Conservation (phyloP, 2,113 vertebrate genomes). For the Leucoraja erinaceus region DNA sequence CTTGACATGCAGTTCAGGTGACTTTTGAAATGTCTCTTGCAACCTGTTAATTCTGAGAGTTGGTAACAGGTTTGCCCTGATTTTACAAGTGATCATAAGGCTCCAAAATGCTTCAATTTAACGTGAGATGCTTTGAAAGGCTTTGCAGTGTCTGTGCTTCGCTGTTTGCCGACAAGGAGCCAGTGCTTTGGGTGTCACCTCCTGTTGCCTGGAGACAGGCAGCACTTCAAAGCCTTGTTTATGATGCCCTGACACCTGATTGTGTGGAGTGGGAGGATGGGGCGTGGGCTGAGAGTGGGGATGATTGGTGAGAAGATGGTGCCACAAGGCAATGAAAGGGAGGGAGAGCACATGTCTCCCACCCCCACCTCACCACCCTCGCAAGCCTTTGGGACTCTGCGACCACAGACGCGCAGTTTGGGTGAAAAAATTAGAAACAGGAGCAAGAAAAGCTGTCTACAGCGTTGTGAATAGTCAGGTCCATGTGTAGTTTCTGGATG, state of each 20-base stretch:
- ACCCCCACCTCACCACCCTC: not conserved
- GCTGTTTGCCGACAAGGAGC: too few species aligned
- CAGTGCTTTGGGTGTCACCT: not conserved
- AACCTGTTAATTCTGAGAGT: not conserved
- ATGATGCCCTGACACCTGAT: slow-evolving; percentile 7
- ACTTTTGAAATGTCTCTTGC: not conserved
- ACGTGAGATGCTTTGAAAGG: not conserved
- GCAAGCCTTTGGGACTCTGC: not conserved
- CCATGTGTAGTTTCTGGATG: not conserved
- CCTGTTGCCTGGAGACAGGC: slow-evolving; percentile 24
- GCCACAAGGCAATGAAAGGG: not conserved
- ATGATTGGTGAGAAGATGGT: not conserved
- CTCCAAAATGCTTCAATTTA: not conserved
- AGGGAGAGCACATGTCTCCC: not conserved
- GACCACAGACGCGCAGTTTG: not conserved
- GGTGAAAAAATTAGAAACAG: not conserved
- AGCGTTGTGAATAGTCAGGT: not conserved
- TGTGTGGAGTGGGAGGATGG: not conserved
- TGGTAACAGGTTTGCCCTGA: not conserved
- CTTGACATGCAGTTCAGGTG: not conserved
- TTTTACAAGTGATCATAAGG: too few species aligned
- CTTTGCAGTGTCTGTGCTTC: not conserved
- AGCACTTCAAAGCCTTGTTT: not conserved
- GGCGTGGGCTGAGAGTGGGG: not conserved
- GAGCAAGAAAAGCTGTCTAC: not conserved